These are phyloP conservation scores for Drosophila rufa DNA, from an alignment of 1,140 invertebrate species.

Conservation along the genomic window DNA sequence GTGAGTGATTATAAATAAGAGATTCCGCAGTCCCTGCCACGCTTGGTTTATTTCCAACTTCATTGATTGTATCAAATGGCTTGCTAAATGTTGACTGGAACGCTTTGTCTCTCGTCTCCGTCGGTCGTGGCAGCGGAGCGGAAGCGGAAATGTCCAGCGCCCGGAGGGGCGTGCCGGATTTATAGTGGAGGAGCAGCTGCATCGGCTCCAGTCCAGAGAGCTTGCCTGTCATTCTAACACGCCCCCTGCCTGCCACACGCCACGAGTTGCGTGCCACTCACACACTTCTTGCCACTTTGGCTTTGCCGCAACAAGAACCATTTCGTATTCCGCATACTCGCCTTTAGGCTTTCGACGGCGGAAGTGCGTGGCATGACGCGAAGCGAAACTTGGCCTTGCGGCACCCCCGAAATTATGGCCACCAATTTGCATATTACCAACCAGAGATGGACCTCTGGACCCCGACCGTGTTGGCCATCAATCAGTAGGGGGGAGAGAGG, in stretches of 20 bases:
- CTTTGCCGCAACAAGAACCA: neutral
- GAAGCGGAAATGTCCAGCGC: slow-evolving; percentile 70
- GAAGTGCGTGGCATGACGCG: slow-evolving; percentile 56
- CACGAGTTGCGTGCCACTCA: slow-evolving; percentile 53
- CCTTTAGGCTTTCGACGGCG: slow-evolving; percentile 24
- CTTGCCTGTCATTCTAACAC: slow-evolving; percentile 55
- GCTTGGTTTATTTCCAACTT: slow-evolving; percentile 44
- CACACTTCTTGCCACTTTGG: slow-evolving; percentile 20
- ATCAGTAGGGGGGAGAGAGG: neutral
- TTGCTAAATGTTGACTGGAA: slow-evolving; percentile 63
- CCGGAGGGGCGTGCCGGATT: slow-evolving; percentile 49
- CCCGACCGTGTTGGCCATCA: neutral
- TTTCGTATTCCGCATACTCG: slow-evolving; percentile 1
- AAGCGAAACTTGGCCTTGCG: slow-evolving; percentile 26
- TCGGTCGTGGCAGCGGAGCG: slow-evolving; percentile 27
- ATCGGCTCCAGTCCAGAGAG: neutral
- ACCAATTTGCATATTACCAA: slow-evolving; percentile 28
- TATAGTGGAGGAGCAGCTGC: slow-evolving; percentile 35
- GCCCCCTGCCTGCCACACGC: slow-evolving; percentile 52
- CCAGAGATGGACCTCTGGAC: neutral
- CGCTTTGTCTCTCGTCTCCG: slow-evolving; percentile 10
- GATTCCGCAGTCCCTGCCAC: slow-evolving; percentile 37
- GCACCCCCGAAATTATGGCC: slow-evolving; percentile 45
- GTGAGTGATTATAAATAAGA: slow-evolving; percentile 78
- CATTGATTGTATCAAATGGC: slow-evolving; percentile 74